Base-by-base conservation (phyloP, 2,113 vertebrate genomes). In the Kryptolebias marmoratus region DNA sequence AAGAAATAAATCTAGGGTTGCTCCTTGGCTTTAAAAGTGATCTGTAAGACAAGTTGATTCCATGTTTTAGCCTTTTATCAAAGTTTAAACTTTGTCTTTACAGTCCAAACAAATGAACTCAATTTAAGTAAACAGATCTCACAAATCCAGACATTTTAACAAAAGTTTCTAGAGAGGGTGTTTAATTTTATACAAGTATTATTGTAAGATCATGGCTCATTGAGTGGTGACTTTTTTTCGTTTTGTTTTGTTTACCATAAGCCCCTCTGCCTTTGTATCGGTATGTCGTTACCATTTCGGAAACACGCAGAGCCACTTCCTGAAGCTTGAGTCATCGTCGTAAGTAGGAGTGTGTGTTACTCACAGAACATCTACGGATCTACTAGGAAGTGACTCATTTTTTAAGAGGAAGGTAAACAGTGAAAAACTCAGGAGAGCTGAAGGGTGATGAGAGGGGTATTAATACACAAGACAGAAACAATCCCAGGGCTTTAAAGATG, bases 301-400 rank as follows among this genome's bases (percentile, higher is more conserved):
- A 80, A 71, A 75, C 16, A 71, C 70, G 87, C 61, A 67, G 28
- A 50, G 10, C 49, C 4, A 57, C 77, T 87, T 89, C 87, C 82
- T 80, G 39, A 30, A 36, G 59, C 53, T 1, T 88, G 85, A 92
- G 68, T 91, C 87, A 87, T 71, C 80, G 16, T 59, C 72, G 53
- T 76, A n/a, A 28, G 36, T 9, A 30, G 56, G 55, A 75, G 69
- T 62, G 18, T 64, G 64, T 3, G 49, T 85, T n/a, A 76, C 67
- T 86, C 84, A 80, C 53, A 42, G 65, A 44, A 7, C 44, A 14
- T 44, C 56, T 42, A 62, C 45, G 31, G 47, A 58, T 47, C 76
- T 75, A 78, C 71, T 80, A 71, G 63, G 47, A 36, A 39, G 50
- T 86, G 81, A 86, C 72, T 88, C 72, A 77, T 5, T n/a, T 11